phyloP scores from a whole-genome alignment of 2,888 invertebrate species.

The Crocallis elinguaria region DNA sequence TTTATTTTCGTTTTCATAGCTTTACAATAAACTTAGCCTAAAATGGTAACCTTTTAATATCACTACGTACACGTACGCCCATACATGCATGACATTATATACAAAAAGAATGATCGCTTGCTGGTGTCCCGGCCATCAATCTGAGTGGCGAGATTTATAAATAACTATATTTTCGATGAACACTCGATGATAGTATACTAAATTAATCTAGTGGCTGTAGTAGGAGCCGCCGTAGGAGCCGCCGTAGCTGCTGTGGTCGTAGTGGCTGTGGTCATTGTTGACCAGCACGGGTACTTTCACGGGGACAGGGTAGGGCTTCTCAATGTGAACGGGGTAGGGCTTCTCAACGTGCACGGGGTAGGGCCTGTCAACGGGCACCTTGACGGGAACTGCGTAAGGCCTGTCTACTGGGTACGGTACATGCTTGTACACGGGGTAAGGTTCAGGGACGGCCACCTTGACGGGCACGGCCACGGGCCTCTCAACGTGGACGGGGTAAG shows the following conservation, averaged over 20 bases:
- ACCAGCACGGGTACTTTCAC: conserved; percentile 79
- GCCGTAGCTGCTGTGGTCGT: conserved; percentile 58
- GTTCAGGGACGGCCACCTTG: conserved; percentile 84
- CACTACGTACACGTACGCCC: conserved; percentile 78
- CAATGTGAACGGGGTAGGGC: conserved; percentile 76
- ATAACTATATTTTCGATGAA: conserved; percentile 54
- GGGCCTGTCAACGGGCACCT: conserved; percentile 87
- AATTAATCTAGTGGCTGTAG: conserved; percentile 71
- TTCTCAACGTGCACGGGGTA: conserved; percentile 84
- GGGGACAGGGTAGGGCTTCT: conserved; percentile 84
- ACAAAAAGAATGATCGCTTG: conserved; percentile 70
- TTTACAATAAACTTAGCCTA: conserved; percentile 78
- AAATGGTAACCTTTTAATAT: conserved; percentile 79
- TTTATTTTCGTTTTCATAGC: conserved; percentile 62
- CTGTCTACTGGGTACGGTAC: conserved; percentile 86
- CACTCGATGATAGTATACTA: conserved; percentile 61
- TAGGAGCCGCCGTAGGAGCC: conserved; percentile 35
- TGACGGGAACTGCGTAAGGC: conserved; percentile 87
- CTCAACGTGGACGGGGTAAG: conserved; percentile 83
- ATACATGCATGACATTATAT: conserved; percentile 78
- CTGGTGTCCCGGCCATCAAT: conserved; percentile 75
- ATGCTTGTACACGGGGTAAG: conserved; percentile 88
- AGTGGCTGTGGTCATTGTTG: conserved; percentile 50
- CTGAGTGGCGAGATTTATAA: conserved; percentile 66
- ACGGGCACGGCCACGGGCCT: conserved; percentile 82